Percentiles rank a stretch among this genome's conserved stretches.
Evolutionary conservation across 2,797 vertebrate genomes (phyloP).

Genomic region (Lindbergichthys nudifrons): DNA sequence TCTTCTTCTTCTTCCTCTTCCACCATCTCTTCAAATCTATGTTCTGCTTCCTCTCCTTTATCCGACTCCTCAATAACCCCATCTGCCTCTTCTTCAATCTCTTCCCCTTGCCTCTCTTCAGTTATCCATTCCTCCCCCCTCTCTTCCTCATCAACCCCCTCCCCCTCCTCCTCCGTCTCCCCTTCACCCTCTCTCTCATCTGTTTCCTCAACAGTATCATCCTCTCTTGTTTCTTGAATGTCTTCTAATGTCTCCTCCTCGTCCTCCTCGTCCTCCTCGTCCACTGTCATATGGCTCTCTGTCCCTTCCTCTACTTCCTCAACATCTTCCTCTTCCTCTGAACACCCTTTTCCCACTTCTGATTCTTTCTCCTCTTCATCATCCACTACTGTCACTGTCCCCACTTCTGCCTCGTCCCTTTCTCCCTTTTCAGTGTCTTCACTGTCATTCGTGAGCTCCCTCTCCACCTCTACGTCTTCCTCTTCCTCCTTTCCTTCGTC

Average conservation of each 20-base stretch:
- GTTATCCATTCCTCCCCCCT: not conserved
- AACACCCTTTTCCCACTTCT: slow-evolving; percentile 22
- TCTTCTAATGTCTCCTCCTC: slow-evolving; percentile 12
- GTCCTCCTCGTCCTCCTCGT: slow-evolving; percentile 43
- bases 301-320: slow-evolving; percentile 25
- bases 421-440: slow-evolving; percentile 19
- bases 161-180: slow-evolving; percentile 6
- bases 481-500: slow-evolving; percentile 21
- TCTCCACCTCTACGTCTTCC: slow-evolving; percentile 17
- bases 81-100: slow-evolving; percentile 2
- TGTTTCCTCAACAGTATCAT: slow-evolving; percentile 33
- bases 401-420: not conserved
- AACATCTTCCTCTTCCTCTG: slow-evolving; percentile 20
- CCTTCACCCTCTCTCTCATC: slow-evolving; percentile 46
- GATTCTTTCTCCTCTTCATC: slow-evolving; percentile 9
- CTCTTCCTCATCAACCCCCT: not conserved
- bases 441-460: slow-evolving; percentile 6
- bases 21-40: too few relatives aligned
- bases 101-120: slow-evolving; percentile 1
- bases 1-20: not conserved
- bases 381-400: not conserved
- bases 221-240: slow-evolving; percentile 3
- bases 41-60: not conserved
- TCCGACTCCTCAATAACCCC: not conserved
- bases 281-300: slow-evolving; percentile 28